phyloP scores from a whole-genome alignment of 2,113 vertebrate genomes.

The Setophaga coronata region DNA sequence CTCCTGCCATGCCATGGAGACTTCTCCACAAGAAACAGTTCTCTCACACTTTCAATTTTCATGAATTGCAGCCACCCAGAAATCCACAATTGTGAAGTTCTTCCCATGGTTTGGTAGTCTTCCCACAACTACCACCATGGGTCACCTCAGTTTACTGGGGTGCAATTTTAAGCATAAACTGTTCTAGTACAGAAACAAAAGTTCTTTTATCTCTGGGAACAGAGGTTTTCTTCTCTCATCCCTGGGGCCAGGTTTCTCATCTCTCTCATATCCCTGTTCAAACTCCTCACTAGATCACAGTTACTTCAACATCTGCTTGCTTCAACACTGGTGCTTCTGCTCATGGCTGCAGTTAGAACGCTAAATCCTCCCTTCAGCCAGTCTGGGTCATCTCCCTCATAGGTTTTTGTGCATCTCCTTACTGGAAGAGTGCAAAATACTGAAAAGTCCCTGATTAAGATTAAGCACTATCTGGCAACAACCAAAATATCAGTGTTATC shows the following conservation, averaged over 20 bases:
- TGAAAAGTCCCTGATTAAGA: neutral
- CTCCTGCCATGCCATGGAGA: neutral
- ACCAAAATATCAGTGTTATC: neutral
- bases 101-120: neutral
- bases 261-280: neutral
- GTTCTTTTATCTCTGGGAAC: neutral
- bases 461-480: neutral
- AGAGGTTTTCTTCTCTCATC: neutral
- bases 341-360: accelerated
- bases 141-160: neutral
- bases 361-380: neutral
- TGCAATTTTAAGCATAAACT: neutral
- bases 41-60: neutral
- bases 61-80: neutral
- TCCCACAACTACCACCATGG: too few species aligned
- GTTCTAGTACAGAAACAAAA: neutral
- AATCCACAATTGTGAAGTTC: neutral
- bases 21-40: neutral
- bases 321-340: neutral
- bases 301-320: neutral
- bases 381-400: too few species aligned
- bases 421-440: neutral
- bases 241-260: too few species aligned
- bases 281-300: neutral
- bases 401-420: neutral